Percentiles rank a stretch among this genome's conserved stretches.
phyloP scores from a whole-genome alignment of 1,140 invertebrate species.

The Lineus longissimus region DNA sequence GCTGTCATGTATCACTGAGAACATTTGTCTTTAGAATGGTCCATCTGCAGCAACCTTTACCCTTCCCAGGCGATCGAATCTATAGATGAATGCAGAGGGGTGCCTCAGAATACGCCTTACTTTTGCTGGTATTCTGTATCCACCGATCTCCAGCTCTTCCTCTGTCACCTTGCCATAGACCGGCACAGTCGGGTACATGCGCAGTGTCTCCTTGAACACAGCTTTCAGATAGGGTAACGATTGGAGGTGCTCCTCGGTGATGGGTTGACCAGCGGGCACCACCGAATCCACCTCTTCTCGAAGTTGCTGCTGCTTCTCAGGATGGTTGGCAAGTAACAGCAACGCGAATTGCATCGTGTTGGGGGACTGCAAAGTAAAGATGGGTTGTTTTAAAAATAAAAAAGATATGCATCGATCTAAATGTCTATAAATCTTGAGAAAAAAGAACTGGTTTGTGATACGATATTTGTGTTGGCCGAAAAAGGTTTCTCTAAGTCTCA shows the following conservation, averaged over 20 bases:
- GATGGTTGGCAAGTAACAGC: background rate
- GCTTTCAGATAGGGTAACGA: background rate
- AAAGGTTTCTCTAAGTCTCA: background rate
- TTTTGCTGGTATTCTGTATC: background rate
- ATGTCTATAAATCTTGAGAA: no score
- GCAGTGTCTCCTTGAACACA: slow-evolving; percentile 1
- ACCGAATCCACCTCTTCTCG: background rate
- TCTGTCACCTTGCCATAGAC: background rate
- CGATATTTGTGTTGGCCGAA: background rate
- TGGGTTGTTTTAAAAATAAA: background rate
- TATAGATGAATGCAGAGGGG: no score
- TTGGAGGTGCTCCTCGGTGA: background rate
- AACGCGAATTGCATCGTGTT: slow-evolving; percentile 7
- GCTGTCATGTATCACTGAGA: no score
- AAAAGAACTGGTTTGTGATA: no score
- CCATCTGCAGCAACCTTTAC: no score
- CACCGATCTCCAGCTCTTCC: background rate
- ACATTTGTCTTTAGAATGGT: no score
- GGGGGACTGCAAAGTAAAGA: background rate
- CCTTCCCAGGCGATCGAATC: no score
- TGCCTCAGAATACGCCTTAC: background rate
- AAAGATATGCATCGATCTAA: no score
- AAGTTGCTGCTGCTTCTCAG: slow-evolving; percentile 1
- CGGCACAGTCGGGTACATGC: background rate
- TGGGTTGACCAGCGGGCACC: background rate